Conservation (phyloP, 1,140 invertebrate genomes). For the Palaemon carinicauda region DNA sequence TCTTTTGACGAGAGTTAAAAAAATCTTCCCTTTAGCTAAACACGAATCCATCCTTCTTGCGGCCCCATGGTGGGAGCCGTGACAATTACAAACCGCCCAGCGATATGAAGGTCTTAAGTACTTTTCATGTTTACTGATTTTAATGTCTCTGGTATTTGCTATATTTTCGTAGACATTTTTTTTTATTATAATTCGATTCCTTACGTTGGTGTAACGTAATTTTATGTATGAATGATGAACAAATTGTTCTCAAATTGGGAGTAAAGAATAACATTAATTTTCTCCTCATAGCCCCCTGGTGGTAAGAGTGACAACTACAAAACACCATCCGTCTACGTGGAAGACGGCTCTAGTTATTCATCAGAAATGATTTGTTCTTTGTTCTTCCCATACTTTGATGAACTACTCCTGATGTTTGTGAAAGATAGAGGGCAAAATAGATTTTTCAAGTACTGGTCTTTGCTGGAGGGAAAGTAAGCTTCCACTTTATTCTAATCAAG, state of each 20-base stretch:
- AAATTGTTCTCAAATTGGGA: neutral
- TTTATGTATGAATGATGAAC: neutral
- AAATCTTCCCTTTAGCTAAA: neutral
- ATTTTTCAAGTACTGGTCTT: no score
- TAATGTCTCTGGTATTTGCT: neutral
- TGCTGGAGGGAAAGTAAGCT: no score
- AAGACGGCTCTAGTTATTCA: slow-evolving; percentile 23
- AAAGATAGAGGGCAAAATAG: neutral
- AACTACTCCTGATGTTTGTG: neutral
- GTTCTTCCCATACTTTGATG: slow-evolving; percentile 21
- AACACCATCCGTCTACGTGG: neutral
- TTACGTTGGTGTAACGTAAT: no score
- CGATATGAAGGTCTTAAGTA: neutral
- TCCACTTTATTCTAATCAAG: no score
- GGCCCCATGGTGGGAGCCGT: slow-evolving; percentile 30
- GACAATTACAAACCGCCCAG: slow-evolving; percentile 41
- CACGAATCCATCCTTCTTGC: slow-evolving; percentile 9
- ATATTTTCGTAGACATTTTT: neutral
- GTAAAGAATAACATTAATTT: slow-evolving; percentile 5
- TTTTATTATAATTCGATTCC: no score
- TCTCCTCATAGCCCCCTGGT: slow-evolving; percentile 8
- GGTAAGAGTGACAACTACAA: slow-evolving; percentile 38
- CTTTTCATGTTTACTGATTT: neutral
- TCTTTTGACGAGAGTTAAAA: neutral
- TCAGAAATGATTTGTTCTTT: slow-evolving; percentile 50